These are phyloP conservation scores for Nomada lathburiana DNA, from an alignment of 2,888 invertebrate genomes.

Conservation along the genomic window DNA sequence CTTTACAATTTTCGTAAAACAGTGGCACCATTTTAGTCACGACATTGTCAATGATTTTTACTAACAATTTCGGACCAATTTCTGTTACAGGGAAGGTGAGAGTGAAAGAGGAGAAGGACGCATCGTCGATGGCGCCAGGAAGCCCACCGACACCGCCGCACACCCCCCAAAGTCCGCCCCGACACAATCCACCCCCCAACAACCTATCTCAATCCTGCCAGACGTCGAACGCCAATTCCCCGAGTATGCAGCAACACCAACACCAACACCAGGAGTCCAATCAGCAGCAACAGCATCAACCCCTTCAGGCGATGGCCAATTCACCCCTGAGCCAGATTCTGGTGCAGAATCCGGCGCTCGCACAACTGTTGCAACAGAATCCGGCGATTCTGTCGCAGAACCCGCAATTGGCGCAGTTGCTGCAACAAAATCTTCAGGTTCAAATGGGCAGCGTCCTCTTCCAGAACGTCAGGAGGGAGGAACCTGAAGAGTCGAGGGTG, in stretches of 20 bases:
- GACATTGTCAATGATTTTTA: not conserved
- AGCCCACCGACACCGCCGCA: slow-evolving; percentile 83
- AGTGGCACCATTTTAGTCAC: too few species aligned
- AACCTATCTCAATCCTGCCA: slow-evolving; percentile 78
- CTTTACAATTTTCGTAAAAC: not conserved
- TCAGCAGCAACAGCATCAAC: slow-evolving; percentile 39
- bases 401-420: slow-evolving; percentile 81
- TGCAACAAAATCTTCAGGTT: slow-evolving; percentile 83
- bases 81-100: slow-evolving; percentile 78
- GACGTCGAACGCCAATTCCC: slow-evolving; percentile 74
- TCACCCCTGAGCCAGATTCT: slow-evolving; percentile 81
- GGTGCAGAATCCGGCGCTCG: slow-evolving; percentile 81
- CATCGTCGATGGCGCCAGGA: slow-evolving; percentile 82
- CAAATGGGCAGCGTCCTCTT: slow-evolving; percentile 82
- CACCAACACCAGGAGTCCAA: slow-evolving; percentile 55
- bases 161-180: slow-evolving; percentile 82
- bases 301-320: slow-evolving; percentile 70
- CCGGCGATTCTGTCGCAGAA: slow-evolving; percentile 81
- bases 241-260: slow-evolving; percentile 61
- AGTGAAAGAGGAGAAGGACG: slow-evolving; percentile 82
- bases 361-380: slow-evolving; percentile 82
- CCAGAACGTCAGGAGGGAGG: slow-evolving; percentile 77
- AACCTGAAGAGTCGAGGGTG: slow-evolving; percentile 81
- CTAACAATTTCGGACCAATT: not conserved
- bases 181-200: slow-evolving; percentile 75